Evolutionary conservation across 2,888 invertebrate genomes (phyloP), one percentile per base, ranked within the genome.

Genomic region (Metopia argyrocephala): DNA sequence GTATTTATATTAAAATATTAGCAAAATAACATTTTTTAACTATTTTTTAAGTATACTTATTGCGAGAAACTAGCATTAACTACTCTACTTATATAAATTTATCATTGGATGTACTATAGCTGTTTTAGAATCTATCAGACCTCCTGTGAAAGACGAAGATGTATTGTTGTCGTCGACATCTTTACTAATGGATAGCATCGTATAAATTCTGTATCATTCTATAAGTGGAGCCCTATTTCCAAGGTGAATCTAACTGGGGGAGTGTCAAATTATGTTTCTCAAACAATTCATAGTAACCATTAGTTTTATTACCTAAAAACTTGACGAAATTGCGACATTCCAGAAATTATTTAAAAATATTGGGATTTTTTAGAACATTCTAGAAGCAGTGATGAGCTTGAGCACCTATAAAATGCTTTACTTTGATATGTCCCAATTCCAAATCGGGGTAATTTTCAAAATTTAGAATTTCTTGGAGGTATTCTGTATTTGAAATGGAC

Each of bases 221-320:
- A n/a, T 68, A 76, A 3, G 76, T 71, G 0, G 79, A 76, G 9
- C 79, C 71, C 28, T 45, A 61, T 64, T 57, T 66, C 79, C 76
- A 80, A 9, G 79, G 79, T n/a, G 79, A 80, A 76, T 80, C 79
- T 38, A 68, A 3, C 64, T 64, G 57, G 0, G 79, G 76, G 9
- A 80, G 56, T 15, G 6, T 50, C 0, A 76, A 27, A 0, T 68
- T 52, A n/a, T 73, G 56, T 27, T 9, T 5, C 18, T 61, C 25
- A 68, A 80, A 73, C 20, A 76, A 48, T 21, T 66, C 38, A 20
- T 62, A 18, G n/a, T 73, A 80, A 5, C 76, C 68, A 65, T 76
- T 62, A 0, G 56, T 45, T 50, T 66, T 21, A 2, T 79, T 25
- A 9, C 61, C 71, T 5, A 80, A 9, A 57, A 48, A 76, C n/a